phyloP scores from a whole-genome alignment of 2,888 invertebrate species.

The Tuberolachnus salignus region DNA sequence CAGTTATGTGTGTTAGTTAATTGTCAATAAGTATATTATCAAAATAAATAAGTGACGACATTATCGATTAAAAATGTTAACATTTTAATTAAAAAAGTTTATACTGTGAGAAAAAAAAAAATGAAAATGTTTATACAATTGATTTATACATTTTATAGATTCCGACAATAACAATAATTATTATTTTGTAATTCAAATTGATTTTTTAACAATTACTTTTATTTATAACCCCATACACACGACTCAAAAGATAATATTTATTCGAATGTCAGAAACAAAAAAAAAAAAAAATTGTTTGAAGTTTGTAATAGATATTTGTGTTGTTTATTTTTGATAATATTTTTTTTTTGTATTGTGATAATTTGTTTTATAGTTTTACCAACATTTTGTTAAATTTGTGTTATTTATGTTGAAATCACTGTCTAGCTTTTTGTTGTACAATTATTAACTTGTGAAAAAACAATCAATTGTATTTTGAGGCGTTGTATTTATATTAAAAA shows the following conservation, averaged over 20 bases:
- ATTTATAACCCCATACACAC: background rate
- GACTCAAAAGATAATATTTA: background rate
- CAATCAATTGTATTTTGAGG: conserved; percentile 25
- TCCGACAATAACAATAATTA: conserved; percentile 3
- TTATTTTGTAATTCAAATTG: conserved; percentile 26
- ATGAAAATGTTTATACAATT: background rate
- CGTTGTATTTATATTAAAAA: background rate
- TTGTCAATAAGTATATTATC: background rate
- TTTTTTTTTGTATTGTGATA: background rate
- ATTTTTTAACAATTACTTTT: conserved; percentile 18
- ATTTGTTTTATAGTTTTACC: too few species aligned
- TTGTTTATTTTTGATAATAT: conserved; percentile 14
- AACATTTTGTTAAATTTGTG: too few species aligned
- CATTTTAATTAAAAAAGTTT: background rate
- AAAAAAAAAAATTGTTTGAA: background rate
- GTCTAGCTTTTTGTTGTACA: background rate
- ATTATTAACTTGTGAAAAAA: conserved; percentile 12
- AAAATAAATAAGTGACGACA: background rate
- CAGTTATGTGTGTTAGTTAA: background rate
- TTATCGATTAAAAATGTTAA: background rate
- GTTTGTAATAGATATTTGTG: conserved; percentile 2
- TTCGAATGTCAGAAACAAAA: background rate
- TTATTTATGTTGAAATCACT: background rate
- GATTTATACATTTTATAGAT: background rate
- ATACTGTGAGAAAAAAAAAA: conserved; percentile 9